Percentiles rank a stretch among this genome's conserved stretches.
These are phyloP conservation scores for Cephalopholis sonnerati DNA, from an alignment of 2,113 vertebrate species.

Conservation along the genomic window DNA sequence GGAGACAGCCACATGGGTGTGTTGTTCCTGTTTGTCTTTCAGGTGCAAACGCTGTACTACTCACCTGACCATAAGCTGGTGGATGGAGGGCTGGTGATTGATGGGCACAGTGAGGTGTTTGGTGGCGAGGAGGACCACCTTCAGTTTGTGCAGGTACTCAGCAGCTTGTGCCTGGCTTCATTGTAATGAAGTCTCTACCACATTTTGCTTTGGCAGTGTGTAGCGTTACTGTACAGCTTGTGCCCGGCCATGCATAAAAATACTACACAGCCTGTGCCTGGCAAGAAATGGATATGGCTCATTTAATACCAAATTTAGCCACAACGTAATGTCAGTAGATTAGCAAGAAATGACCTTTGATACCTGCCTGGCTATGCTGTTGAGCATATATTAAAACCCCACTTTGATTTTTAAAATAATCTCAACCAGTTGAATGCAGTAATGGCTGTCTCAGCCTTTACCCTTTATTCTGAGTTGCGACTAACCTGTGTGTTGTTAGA, in stretches of 20 bases:
- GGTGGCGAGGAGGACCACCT: constrained; percentile 98
- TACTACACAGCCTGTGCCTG: constrained; percentile 36
- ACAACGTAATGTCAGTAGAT: constrained; percentile 5
- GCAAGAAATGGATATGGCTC: constrained; percentile 27
- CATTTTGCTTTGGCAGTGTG: constrained; percentile 50
- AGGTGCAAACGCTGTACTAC: constrained; percentile 99
- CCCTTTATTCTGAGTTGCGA: constrained; percentile 15
- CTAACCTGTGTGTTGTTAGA: constrained; percentile 3
- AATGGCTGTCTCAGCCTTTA: neutral
- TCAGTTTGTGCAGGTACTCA: constrained; percentile 99
- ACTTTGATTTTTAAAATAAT: constrained; percentile 17
- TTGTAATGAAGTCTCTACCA: constrained; percentile 14
- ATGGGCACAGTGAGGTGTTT: constrained; percentile 98
- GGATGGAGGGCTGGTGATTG: constrained; percentile 96
- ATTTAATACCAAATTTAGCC: constrained; percentile 23
- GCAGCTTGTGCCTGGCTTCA: constrained; percentile 73
- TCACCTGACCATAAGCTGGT: constrained; percentile 99
- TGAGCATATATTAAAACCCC: constrained; percentile 10
- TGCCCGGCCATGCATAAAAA: constrained; percentile 49
- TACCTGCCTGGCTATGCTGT: constrained; percentile 45
- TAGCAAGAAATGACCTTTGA: constrained; percentile 3
- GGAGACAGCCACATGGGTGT: constrained; percentile 98
- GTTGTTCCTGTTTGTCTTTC: constrained; percentile 97
- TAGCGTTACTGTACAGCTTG: constrained; percentile 23
- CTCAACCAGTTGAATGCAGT: neutral